Base-by-base conservation (phyloP, 92 coral and sea anemone species). In the Palythoa caribaeorum region DNA sequence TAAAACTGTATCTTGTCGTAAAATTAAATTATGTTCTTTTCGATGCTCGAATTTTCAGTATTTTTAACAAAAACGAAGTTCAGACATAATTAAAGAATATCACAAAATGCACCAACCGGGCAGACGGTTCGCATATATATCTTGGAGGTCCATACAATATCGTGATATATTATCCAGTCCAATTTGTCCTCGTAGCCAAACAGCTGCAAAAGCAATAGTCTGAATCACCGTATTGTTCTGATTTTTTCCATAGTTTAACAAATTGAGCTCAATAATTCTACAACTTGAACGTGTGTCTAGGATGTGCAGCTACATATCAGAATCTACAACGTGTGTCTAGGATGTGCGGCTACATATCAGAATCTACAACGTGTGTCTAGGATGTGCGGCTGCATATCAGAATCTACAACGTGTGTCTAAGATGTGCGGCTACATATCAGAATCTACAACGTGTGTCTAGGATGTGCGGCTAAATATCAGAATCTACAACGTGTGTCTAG, bases 161-260 rank as follows among this genome's bases (percentile, higher is more conserved):
- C 98, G 80, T 96, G 96, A 85, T 89, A 96, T 57, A 96, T 90
- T n/a, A 96, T 92, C 98, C 98, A 96, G 84, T 96, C 98, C 15
- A 96, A 83, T 71, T 94, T 88, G 76, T 92, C 96, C 17, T 96
- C 98, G 37, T 87, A 89, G 39, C 98, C 96, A 80, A 96, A 96
- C 73, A 96, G 79, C 98, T 96, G 80, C 17, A 91, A 44, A 72
- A 53, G 36, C 54, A 37, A 70, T 1, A 84, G n/a, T 28, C 39
- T 3, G 21, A 38, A n/a, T n/a, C 17, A 44, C 17, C 15, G 13
- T 55, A 12, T 39, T 38, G 14, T 63, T 3, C n/a, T 17, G 20
- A 63, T 21, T 63, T 20, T 59, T 19, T 63, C 20, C 70, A 62
- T 20, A 62, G 17, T 62, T 62, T 4, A 2, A 16, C 3, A 17